Conservation (phyloP, 2,888 invertebrate species). For the Schrankia costaestrigalis region DNA sequence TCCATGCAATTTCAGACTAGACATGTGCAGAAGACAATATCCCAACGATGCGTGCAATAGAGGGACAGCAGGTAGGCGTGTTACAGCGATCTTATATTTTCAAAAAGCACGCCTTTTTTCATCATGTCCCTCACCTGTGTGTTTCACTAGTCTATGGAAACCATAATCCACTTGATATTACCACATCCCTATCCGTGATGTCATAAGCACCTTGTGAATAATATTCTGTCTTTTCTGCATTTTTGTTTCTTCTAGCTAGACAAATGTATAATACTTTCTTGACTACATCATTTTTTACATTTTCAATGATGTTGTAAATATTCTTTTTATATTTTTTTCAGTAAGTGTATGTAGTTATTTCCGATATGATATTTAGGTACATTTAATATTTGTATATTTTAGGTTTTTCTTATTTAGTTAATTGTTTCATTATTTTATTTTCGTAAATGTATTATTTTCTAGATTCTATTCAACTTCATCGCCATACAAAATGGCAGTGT, state of each 20-base stretch:
- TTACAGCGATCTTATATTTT: conserved; percentile 55
- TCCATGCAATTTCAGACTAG: conserved; percentile 92
- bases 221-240: conserved; percentile 67
- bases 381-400: conserved; percentile 16
- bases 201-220: conserved; percentile 78
- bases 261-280: conserved; percentile 36
- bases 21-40: conserved; percentile 98
- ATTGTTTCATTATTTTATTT: conserved; percentile 18
- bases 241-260: conserved; percentile 49
- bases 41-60: conserved; percentile 97
- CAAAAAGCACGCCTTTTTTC: conserved; percentile 70
- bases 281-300: conserved; percentile 18
- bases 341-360: conserved; percentile 31
- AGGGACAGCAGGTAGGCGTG: conserved; percentile 96
- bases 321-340: conserved; percentile 18
- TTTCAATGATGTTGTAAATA: conserved; percentile 32
- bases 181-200: conserved; percentile 51
- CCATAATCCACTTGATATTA: conserved; percentile 49
- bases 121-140: conserved; percentile 61
- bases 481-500: conserved; percentile 16
- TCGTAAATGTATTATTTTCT: conserved; percentile 31
- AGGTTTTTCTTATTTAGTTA: conserved; percentile 7
- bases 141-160: conserved; percentile 54
- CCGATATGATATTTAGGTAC: conserved; percentile 26
- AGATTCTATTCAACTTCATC: conserved; percentile 31